Percentiles rank a stretch among this genome's conserved stretches.
phyloP scores from a whole-genome alignment of 2,113 vertebrate species.

The Pollachius pollachius region DNA sequence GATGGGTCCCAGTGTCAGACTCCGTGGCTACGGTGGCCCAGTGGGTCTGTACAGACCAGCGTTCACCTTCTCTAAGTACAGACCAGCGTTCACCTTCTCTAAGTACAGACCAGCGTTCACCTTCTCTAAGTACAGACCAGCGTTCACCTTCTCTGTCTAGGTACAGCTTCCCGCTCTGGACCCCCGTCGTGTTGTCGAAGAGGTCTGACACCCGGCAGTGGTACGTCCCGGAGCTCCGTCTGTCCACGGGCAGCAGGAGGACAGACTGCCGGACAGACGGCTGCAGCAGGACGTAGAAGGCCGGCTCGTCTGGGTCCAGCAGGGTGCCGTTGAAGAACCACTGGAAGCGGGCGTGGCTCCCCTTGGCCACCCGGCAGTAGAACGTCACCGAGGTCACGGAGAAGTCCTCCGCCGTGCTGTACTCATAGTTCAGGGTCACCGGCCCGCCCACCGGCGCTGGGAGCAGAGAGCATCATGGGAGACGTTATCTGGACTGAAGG shows the following conservation, averaged over 20 bases:
- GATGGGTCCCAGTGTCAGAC: too few relatives aligned
- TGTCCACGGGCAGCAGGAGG: conserved; percentile 33
- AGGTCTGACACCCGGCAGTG: conserved; percentile 61
- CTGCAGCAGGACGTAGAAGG: conserved; percentile 41
- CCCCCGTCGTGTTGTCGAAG: conserved; percentile 52
- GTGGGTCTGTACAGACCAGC: neutral
- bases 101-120: too few relatives aligned
- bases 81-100: too few relatives aligned
- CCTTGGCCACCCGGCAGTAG: conserved; percentile 55
- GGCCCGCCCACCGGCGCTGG: conserved; percentile 60
- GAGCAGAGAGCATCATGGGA: conserved; percentile 1
- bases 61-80: too few relatives aligned
- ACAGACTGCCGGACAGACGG: conserved; percentile 25
- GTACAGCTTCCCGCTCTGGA: conserved; percentile 41
- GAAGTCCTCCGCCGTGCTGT: conserved; percentile 36
- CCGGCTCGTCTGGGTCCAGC: conserved; percentile 22
- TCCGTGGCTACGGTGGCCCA: too few relatives aligned
- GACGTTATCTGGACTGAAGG: neutral
- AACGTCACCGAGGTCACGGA: conserved; percentile 41
- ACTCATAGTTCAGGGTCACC: conserved; percentile 38
- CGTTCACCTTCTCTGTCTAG: conserved; percentile 58
- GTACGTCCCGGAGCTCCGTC: conserved; percentile 54
- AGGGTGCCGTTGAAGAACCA: conserved; percentile 65
- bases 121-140: too few relatives aligned
- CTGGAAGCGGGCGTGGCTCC: conserved; percentile 47